phyloP scores from a whole-genome alignment of 2,797 vertebrate genomes.

The Myripristis murdjan region DNA sequence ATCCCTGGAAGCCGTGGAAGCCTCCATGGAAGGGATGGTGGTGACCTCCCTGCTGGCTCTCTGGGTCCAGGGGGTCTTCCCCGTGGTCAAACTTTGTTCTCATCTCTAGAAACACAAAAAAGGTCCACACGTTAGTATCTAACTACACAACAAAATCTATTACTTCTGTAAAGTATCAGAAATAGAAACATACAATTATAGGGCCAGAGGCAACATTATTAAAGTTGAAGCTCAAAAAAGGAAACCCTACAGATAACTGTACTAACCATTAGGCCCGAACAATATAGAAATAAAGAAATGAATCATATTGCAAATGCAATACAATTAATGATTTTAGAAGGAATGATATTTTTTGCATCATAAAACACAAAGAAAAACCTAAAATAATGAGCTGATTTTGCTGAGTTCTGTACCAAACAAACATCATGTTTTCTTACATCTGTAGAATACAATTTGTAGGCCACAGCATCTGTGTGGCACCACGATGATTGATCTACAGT shows the following conservation, averaged over 20 bases:
- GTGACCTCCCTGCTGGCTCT: slow-evolving; percentile 92
- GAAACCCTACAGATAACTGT: neutral
- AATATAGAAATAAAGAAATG: too few species aligned
- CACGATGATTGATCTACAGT: too few species aligned
- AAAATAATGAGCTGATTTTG: too few species aligned
- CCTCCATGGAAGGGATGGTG: slow-evolving; percentile 90
- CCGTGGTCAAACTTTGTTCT: slow-evolving; percentile 96
- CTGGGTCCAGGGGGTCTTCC: slow-evolving; percentile 95
- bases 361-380: too few species aligned
- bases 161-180: neutral
- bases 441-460: too few species aligned
- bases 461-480: too few species aligned
- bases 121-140: neutral
- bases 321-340: too few species aligned
- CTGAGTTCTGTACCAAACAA: too few species aligned
- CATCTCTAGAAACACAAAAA: slow-evolving; percentile 87
- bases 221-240: neutral
- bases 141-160: neutral
- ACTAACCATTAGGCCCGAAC: too few species aligned
- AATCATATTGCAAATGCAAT: too few species aligned
- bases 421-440: too few species aligned
- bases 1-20: slow-evolving; percentile 94
- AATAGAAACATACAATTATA: neutral
- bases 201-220: neutral
- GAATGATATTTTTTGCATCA: too few species aligned